phyloP scores from a whole-genome alignment of 1,140 invertebrate genomes.

The Eriosoma lanigerum region DNA sequence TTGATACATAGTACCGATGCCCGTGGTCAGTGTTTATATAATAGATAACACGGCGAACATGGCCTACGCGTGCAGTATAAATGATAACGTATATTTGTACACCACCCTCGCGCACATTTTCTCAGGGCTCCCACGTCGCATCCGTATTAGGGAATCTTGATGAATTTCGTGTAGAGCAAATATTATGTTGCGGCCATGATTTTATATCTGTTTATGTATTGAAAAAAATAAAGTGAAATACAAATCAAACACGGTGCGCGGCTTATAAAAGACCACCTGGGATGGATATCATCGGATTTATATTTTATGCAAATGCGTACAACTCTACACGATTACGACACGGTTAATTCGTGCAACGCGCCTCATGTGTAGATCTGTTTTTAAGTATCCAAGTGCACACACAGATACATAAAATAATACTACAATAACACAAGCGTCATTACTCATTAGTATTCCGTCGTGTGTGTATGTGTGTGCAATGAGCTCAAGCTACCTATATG shows the following conservation, averaged over 20 bases:
- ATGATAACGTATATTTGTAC: not conserved
- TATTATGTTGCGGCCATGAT: not conserved
- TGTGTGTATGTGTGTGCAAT: not conserved
- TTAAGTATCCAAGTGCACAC: slow-evolving; percentile 18
- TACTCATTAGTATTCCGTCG: slow-evolving; percentile 42
- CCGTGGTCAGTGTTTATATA: not conserved
- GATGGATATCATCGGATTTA: not conserved
- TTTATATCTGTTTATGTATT: not conserved
- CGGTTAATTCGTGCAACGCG: slow-evolving; percentile 25
- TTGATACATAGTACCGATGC: no score
- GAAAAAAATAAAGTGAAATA: slow-evolving; percentile 4
- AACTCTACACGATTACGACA: slow-evolving; percentile 35
- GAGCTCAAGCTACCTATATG: not conserved
- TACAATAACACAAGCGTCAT: slow-evolving; percentile 16
- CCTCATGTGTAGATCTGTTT: slow-evolving; percentile 20
- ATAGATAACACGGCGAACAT: not conserved
- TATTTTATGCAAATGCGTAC: slow-evolving; percentile 13
- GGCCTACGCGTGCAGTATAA: not conserved
- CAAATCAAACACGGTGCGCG: not conserved
- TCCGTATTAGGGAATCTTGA: slow-evolving; percentile 13
- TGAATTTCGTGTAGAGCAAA: not conserved
- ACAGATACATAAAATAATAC: not conserved
- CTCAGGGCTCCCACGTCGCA: not conserved
- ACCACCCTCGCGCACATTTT: not conserved
- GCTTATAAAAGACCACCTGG: slow-evolving; percentile 29